These are phyloP conservation scores for Meleagris gallopavo DNA, from an alignment of 2,113 vertebrate species.

Conservation along the genomic window DNA sequence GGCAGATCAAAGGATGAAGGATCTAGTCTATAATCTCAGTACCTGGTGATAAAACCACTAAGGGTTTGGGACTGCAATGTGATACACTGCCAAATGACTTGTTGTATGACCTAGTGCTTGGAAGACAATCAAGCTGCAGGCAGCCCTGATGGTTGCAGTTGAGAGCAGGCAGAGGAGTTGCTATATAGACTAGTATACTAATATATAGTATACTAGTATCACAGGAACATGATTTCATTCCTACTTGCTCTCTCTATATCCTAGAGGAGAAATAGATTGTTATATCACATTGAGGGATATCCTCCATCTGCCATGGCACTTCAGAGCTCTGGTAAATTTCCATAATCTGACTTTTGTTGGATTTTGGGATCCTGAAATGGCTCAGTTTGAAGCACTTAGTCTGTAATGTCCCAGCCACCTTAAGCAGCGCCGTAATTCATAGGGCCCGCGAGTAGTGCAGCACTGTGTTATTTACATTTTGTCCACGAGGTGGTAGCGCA, in stretches of 20 bases:
- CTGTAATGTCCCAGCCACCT: too few species aligned
- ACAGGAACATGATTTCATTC: background rate
- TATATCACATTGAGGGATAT: background rate
- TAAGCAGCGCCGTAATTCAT: rapidly evolving
- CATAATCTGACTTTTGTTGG: background rate
- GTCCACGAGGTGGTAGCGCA: conserved; percentile 80
- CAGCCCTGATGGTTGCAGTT: background rate
- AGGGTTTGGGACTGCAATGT: background rate
- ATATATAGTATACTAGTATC: background rate
- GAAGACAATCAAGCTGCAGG: background rate
- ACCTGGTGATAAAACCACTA: background rate
- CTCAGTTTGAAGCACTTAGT: background rate
- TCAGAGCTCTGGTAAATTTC: background rate
- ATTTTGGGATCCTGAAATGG: background rate
- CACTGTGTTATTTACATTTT: conserved; percentile 41
- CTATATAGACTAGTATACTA: background rate
- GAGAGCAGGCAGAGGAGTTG: background rate
- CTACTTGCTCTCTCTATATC: background rate
- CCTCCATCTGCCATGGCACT: background rate
- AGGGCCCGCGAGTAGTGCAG: rapidly evolving
- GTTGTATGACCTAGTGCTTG: background rate
- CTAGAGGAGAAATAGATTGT: background rate
- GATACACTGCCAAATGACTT: background rate
- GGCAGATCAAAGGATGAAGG: background rate
- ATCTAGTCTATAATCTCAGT: background rate